Percentiles rank a stretch among this genome's conserved stretches.
phyloP scores from a whole-genome alignment of 2,888 invertebrate genomes.

The Drosophila pseudotalamancana region DNA sequence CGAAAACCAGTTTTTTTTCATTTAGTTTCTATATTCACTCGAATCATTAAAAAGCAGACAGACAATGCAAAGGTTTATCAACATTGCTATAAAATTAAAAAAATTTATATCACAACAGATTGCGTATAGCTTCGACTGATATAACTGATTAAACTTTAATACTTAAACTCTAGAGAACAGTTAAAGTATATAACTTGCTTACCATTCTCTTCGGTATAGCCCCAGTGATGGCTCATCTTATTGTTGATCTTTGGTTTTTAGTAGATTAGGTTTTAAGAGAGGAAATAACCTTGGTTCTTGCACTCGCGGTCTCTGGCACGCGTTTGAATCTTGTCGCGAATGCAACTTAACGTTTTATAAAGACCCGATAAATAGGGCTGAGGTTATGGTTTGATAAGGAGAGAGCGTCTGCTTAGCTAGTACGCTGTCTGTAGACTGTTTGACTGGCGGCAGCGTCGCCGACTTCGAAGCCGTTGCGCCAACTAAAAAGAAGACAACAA shows the following conservation, averaged over 20 bases:
- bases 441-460: slow-evolving; percentile 49
- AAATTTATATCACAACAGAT: no score
- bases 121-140: no score
- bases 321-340: slow-evolving; percentile 41
- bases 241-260: slow-evolving; percentile 25
- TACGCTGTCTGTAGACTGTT: slow-evolving; percentile 80
- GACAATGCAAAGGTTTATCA: no score
- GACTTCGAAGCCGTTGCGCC: slow-evolving; percentile 58
- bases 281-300: slow-evolving; percentile 33
- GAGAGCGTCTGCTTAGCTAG: slow-evolving; percentile 65
- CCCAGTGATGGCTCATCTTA: slow-evolving; percentile 79
- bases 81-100: no score
- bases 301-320: slow-evolving; percentile 52
- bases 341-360: slow-evolving; percentile 20
- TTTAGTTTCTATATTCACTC: no score
- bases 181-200: slow-evolving; percentile 35
- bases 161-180: no score
- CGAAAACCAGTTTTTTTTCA: no score
- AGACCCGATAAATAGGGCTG: slow-evolving; percentile 24
- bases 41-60: no score
- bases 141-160: no score
- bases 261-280: not conserved
- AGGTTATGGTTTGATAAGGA: slow-evolving; percentile 3
- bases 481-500: slow-evolving; percentile 34
- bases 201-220: slow-evolving; percentile 81